phyloP scores from a whole-genome alignment of 2,113 vertebrate genomes.

The Fregetta grallaria region DNA sequence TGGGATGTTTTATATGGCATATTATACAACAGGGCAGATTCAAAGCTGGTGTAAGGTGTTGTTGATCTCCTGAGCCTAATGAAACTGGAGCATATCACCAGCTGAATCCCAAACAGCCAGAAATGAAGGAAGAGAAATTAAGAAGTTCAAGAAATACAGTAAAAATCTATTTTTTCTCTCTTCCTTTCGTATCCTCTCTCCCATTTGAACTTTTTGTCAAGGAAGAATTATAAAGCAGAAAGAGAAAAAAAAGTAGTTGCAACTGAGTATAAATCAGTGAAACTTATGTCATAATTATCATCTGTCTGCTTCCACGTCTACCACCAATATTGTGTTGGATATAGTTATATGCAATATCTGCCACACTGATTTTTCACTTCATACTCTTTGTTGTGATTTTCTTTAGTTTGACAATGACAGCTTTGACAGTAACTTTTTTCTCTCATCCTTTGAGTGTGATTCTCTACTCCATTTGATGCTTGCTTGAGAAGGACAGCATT shows the following conservation, averaged over 20 bases:
- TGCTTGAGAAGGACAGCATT: not conserved
- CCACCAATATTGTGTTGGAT: not conserved
- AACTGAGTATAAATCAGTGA: not conserved
- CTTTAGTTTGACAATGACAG: not conserved
- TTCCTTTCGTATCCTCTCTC: not conserved
- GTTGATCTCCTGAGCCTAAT: not conserved
- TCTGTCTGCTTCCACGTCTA: not conserved
- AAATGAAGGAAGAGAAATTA: not conserved
- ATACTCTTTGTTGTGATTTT: not conserved
- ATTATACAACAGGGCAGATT: not conserved
- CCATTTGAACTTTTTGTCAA: not conserved
- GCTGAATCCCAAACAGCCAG: not conserved
- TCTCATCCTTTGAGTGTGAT: not conserved
- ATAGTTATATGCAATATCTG: not conserved
- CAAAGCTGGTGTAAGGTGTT: not conserved
- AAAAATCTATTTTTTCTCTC: not conserved
- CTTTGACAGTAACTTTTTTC: not conserved
- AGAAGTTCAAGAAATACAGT: not conserved
- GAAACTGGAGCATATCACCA: not conserved
- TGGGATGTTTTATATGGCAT: not conserved
- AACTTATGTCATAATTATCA: not conserved
- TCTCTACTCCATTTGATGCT: not conserved
- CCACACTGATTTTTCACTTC: not conserved
- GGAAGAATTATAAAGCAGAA: not conserved
- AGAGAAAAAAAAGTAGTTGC: not conserved